A percentile compares a stretch with the other conserved stretches of the same genome.
These are phyloP conservation scores for Beris chalybata DNA, from an alignment of 2,888 invertebrate genomes.

Conservation along the genomic window DNA sequence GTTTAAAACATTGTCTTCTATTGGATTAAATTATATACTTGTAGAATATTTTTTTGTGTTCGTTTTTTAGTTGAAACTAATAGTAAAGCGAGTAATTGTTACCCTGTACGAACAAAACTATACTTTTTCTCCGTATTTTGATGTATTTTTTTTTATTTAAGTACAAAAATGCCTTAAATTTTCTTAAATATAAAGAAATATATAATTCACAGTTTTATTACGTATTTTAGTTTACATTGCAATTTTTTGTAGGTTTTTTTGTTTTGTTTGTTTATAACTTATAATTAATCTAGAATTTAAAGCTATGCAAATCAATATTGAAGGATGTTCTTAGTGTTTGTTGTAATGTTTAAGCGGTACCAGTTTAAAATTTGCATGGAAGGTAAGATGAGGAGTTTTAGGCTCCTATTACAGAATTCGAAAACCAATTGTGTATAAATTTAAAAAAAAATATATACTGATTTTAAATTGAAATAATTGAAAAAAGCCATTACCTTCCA, in stretches of 20 bases:
- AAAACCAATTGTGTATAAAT: no score
- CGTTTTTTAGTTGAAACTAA: constrained; percentile 37
- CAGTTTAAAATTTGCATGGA: no score
- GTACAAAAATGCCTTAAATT: constrained; percentile 35
- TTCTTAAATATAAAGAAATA: constrained; percentile 31
- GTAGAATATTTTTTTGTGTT: constrained; percentile 35
- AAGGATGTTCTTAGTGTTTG: no score
- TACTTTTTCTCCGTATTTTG: neutral
- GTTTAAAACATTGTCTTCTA: constrained; percentile 40
- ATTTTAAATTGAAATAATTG: no score
- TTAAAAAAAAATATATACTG: no score
- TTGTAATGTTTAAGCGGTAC: no score
- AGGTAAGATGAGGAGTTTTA: no score
- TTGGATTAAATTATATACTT: constrained; percentile 6
- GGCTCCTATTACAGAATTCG: no score
- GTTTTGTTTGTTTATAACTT: no score
- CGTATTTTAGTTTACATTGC: constrained; percentile 37
- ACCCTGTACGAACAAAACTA: constrained; percentile 30
- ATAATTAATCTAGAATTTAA: no score
- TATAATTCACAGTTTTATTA: constrained; percentile 37
- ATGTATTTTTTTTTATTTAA: constrained; percentile 31
- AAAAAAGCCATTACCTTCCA: constrained; percentile 13
- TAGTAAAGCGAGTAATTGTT: constrained; percentile 24
- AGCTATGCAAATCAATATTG: no score
- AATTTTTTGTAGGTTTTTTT: constrained; percentile 18